phyloP scores from a whole-genome alignment of 2,113 vertebrate genomes.

The Coregonus clupeaformis region DNA sequence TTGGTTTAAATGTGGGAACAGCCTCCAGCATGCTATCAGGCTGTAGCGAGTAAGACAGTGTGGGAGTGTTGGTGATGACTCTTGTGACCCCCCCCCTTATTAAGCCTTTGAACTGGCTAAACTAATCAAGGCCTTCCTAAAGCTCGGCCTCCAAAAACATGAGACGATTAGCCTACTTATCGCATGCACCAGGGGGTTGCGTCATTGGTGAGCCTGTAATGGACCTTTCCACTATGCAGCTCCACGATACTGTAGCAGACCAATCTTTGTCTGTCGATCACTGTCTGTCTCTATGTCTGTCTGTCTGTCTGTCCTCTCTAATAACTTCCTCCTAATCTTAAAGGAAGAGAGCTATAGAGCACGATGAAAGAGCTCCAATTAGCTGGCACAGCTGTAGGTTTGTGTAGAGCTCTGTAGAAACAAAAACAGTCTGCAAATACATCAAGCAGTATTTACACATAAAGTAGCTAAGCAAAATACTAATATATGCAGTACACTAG shows the following conservation, averaged over 20 bases:
- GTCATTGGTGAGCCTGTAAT: slow-evolving; percentile 24
- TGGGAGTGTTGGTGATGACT: slow-evolving; percentile 60
- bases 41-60: slow-evolving; percentile 31
- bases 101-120: slow-evolving; percentile 60
- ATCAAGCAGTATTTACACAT: too few species aligned
- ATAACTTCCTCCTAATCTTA: too few species aligned
- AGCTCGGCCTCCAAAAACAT: slow-evolving; percentile 40
- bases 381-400: too few species aligned
- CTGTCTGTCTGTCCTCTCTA: neutral
- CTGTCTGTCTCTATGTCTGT: too few species aligned
- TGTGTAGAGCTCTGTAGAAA: too few species aligned
- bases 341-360: too few species aligned
- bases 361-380: too few species aligned
- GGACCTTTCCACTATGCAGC: slow-evolving; percentile 7
- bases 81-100: slow-evolving; percentile 41
- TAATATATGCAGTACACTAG: too few species aligned
- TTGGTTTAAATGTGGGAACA: slow-evolving; percentile 36
- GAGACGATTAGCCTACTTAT: slow-evolving; percentile 47
- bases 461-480: too few species aligned
- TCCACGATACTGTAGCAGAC: neutral
- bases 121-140: slow-evolving; percentile 48
- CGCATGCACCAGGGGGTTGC: slow-evolving; percentile 42
- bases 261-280: neutral
- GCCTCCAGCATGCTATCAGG: slow-evolving; percentile 54
- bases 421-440: too few species aligned